Conservation (phyloP, 2,797 vertebrate genomes). For the Odontamblyopus rebecca region DNA sequence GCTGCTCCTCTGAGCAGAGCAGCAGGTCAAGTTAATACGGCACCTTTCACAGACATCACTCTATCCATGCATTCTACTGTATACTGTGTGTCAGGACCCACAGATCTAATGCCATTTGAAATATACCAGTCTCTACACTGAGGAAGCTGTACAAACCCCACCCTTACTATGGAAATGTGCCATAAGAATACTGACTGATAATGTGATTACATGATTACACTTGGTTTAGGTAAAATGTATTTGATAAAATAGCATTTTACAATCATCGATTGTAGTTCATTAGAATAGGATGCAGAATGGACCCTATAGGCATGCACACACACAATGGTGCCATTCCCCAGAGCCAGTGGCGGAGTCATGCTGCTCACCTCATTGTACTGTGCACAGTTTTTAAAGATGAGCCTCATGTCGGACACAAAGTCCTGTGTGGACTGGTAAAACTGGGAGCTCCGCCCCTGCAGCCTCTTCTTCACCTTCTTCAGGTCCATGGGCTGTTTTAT, state of each 20-base stretch:
- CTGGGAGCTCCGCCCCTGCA: constrained; percentile 89
- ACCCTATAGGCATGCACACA: constrained; percentile 45
- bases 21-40: constrained; percentile 1
- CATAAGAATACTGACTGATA: not conserved
- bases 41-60: not conserved
- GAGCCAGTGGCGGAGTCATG: constrained; percentile 64
- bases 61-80: not conserved
- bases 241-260: constrained; percentile 14
- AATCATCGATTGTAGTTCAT: not conserved
- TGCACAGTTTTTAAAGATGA: constrained; percentile 98
- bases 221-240: constrained; percentile 2
- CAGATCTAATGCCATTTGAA: not conserved
- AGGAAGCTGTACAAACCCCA: not conserved
- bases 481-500: constrained; percentile 99
- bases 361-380: constrained; percentile 99
- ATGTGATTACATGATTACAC: not conserved
- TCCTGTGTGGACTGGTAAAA: constrained; percentile 89
- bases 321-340: constrained; percentile 38
- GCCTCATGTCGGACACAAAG: constrained; percentile 92
- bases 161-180: not conserved
- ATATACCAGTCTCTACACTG: not conserved
- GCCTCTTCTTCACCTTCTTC: constrained; percentile 92
- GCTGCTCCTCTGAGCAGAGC: not conserved
- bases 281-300: constrained; percentile 30
- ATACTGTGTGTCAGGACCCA: not conserved